Evolutionary conservation across 2,113 vertebrate genomes (phyloP).

Genomic region (Equus quagga): DNA sequence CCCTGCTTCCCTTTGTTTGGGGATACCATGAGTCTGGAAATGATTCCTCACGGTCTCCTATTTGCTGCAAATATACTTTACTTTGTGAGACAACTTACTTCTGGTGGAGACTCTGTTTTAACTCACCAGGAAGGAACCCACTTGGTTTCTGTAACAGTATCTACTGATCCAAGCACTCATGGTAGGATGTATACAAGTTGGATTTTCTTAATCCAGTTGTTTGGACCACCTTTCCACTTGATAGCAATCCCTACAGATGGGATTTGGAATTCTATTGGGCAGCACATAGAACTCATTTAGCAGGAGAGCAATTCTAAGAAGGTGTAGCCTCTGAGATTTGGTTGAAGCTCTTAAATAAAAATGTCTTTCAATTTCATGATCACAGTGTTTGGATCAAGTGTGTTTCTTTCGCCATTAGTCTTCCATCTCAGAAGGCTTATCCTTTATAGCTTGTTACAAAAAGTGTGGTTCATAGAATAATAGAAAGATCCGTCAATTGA

Average conservation of each 20-base stretch:
- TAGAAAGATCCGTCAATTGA: constrained; percentile 47
- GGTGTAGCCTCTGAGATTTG: not conserved
- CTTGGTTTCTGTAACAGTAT: not conserved
- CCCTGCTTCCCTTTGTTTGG: too few relatives aligned
- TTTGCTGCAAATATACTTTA: too few relatives aligned
- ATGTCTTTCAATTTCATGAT: constrained; percentile 18
- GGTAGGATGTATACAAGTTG: constrained; percentile 77
- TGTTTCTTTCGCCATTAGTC: not conserved
- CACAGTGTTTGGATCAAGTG: not conserved
- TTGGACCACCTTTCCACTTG: constrained; percentile 82
- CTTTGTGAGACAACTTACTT: too few relatives aligned
- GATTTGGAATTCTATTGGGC: constrained; percentile 64
- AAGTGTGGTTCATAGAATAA: not conserved
- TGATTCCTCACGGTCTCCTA: too few relatives aligned
- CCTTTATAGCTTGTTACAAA: not conserved
- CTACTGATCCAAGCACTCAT: constrained; percentile 62
- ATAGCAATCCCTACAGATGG: constrained; percentile 70
- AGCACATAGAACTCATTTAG: not conserved
- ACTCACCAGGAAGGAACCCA: too few relatives aligned
- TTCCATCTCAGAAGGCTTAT: not conserved
- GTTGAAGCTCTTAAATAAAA: not conserved
- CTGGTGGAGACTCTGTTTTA: too few relatives aligned
- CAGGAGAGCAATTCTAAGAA: not conserved
- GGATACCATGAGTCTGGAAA: too few relatives aligned
- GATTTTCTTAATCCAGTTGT: constrained; percentile 81